Evolutionary conservation across 2,113 vertebrate species (phyloP).

Genomic region (Microcebus griseorufus): DNA sequence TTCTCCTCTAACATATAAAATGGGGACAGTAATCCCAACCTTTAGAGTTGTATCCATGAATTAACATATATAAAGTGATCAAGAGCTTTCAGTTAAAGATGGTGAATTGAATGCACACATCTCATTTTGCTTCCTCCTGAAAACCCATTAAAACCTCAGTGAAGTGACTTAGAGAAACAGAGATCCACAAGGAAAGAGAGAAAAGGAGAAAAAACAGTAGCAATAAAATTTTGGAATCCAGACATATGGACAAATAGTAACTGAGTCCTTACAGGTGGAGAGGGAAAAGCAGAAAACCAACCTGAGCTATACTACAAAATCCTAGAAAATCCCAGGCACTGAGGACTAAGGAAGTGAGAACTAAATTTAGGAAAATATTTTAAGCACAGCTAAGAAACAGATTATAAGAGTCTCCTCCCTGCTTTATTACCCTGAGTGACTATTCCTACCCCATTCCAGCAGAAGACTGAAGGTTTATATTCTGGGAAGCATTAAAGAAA

Average conservation of each 20-base stretch:
- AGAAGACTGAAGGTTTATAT: background rate
- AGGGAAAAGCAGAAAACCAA: background rate
- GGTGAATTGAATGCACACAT: background rate
- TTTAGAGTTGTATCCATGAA: background rate
- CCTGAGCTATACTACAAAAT: background rate
- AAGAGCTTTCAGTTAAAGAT: background rate
- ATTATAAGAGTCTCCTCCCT: background rate
- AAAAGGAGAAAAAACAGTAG: background rate
- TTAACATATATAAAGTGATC: background rate
- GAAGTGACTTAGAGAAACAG: constrained; percentile 2
- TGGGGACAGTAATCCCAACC: background rate
- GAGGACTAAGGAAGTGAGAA: background rate
- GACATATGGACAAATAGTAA: background rate
- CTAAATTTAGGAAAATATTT: background rate
- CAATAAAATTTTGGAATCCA: background rate
- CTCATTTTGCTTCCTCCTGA: background rate
- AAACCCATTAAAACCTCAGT: background rate
- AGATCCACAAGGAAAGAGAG: background rate
- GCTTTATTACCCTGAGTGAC: background rate
- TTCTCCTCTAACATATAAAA: background rate
- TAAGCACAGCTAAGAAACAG: background rate
- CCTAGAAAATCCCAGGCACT: background rate
- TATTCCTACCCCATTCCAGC: background rate
- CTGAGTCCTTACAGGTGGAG: background rate
- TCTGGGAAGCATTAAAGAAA: background rate